These are phyloP conservation scores for Nephrotoma appendiculata DNA, from an alignment of 2,888 invertebrate genomes.

Conservation along the genomic window DNA sequence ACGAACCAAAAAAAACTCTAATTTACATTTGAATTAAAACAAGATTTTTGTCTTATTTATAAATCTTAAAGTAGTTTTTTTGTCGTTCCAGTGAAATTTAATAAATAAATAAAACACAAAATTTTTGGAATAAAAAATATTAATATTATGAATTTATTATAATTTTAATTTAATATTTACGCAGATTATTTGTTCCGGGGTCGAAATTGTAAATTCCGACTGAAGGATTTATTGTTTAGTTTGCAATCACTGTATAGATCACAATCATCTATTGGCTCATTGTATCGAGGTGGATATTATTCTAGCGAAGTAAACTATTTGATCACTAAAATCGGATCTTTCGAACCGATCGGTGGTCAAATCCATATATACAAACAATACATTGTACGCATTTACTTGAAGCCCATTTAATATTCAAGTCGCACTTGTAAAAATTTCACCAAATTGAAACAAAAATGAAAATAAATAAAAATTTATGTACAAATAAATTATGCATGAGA, in stretches of 20 bases:
- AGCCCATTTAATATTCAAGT: background rate
- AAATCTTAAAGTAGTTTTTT: background rate
- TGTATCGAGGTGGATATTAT: too few relatives aligned
- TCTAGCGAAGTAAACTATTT: background rate
- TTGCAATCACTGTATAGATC: too few relatives aligned
- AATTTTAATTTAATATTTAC: background rate
- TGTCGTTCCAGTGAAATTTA: background rate
- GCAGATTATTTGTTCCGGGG: background rate
- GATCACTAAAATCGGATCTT: background rate
- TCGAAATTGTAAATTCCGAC: background rate
- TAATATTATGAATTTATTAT: background rate
- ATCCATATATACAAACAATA: background rate
- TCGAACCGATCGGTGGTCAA: background rate
- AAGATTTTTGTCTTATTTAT: background rate
- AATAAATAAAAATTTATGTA: background rate
- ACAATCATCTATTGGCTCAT: too few relatives aligned
- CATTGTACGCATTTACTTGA: background rate
- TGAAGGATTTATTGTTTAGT: background rate
- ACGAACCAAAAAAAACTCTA: background rate
- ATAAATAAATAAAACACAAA: background rate
- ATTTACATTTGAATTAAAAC: background rate
- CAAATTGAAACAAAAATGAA: background rate
- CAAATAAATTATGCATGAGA: background rate
- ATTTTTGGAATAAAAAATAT: background rate
- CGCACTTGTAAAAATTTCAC: background rate